Conservation (phyloP, 2,888 invertebrate genomes). For the Tenthredo amoena region DNA sequence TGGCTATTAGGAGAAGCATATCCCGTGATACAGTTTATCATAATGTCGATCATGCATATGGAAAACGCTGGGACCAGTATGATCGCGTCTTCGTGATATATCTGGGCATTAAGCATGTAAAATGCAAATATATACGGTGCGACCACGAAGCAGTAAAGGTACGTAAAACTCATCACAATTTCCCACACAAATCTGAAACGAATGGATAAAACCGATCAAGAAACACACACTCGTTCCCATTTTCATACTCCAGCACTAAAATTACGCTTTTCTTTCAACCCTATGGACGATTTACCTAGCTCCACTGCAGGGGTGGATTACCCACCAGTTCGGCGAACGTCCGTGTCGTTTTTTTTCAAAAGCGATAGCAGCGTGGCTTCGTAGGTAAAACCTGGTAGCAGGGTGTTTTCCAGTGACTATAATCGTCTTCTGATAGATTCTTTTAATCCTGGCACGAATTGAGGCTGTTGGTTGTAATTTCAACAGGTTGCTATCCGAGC, state of each 20-base stretch:
- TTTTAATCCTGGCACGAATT: slow-evolving; percentile 63
- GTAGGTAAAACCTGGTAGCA: slow-evolving; percentile 66
- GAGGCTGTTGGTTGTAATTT: slow-evolving; percentile 73
- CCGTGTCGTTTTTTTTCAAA: slow-evolving; percentile 73
- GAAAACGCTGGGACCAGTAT: slow-evolving; percentile 62
- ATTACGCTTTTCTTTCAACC: not conserved
- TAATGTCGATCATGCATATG: slow-evolving; percentile 68
- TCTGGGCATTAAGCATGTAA: slow-evolving; percentile 43
- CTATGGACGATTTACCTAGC: slow-evolving; percentile 63
- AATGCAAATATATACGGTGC: slow-evolving; percentile 67
- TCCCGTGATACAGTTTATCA: slow-evolving; percentile 73
- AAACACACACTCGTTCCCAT: not conserved
- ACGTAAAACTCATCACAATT: slow-evolving; percentile 67
- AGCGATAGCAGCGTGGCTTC: slow-evolving; percentile 72
- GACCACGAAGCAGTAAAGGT: slow-evolving; percentile 66
- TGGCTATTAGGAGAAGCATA: slow-evolving; percentile 64
- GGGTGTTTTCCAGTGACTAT: slow-evolving; percentile 70
- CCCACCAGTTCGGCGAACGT: slow-evolving; percentile 68
- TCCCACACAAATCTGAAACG: slow-evolving; percentile 69
- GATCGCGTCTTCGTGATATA: slow-evolving; percentile 53
- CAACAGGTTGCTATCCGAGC: slow-evolving; percentile 72
- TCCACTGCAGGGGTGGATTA: slow-evolving; percentile 74
- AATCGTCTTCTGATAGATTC: slow-evolving; percentile 70
- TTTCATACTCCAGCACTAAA: too few relatives aligned
- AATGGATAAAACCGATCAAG: not conserved